Evolutionary conservation across 2,888 invertebrate genomes (phyloP).

Genomic region (Dryobotodes eremita): DNA sequence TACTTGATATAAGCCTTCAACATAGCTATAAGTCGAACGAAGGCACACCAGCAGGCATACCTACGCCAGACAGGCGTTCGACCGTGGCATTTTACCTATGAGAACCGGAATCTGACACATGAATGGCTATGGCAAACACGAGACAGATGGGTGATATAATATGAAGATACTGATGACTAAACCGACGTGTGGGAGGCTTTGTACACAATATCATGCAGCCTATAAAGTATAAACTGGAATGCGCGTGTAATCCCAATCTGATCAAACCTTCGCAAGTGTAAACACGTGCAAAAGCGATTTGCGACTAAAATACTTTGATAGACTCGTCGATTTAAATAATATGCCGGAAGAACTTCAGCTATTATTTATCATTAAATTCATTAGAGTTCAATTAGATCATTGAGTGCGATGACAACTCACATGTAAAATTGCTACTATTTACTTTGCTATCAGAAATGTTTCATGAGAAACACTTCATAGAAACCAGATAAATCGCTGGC

Average conservation of each 20-base stretch:
- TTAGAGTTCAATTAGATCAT: constrained; percentile 10
- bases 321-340: constrained; percentile 11
- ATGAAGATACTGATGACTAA: constrained; percentile 62
- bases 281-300: constrained; percentile 6
- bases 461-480: constrained; percentile 21
- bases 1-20: not conserved
- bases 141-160: constrained; percentile 68
- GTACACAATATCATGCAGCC: constrained; percentile 33
- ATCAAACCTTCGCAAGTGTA: constrained; percentile 4
- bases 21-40: not conserved
- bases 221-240: constrained; percentile 23
- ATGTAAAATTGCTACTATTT: constrained; percentile 17
- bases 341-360: constrained; percentile 3
- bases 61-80: constrained; percentile 59
- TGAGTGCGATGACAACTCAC: constrained; percentile 6
- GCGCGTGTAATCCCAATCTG: constrained; percentile 10
- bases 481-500: constrained; percentile 27
- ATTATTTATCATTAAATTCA: constrained; percentile 15
- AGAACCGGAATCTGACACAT: constrained; percentile 74
- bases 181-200: constrained; percentile 42
- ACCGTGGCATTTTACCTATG: constrained; percentile 76
- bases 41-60: constrained; percentile 15
- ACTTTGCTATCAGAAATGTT: constrained; percentile 27
- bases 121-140: constrained; percentile 72
- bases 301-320: constrained; percentile 2